These are phyloP conservation scores for Zelostemma sp. DNA, from an alignment of 1,140 invertebrate genomes.

Conservation along the genomic window DNA sequence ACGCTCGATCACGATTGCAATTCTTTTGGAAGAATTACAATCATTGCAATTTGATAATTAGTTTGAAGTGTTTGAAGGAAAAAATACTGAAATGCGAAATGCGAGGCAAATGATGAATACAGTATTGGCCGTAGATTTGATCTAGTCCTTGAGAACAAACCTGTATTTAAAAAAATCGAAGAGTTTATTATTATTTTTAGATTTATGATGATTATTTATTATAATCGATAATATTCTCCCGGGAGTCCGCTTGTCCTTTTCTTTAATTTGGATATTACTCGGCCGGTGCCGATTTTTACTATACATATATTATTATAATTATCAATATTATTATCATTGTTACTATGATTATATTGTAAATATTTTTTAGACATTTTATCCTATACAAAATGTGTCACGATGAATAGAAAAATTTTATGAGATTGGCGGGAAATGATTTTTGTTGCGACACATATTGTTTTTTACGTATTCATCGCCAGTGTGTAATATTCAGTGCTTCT, in stretches of 20 bases:
- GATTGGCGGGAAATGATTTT: too few species aligned
- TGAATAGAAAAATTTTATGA: constrained; percentile 3
- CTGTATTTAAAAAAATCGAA: constrained; percentile 62
- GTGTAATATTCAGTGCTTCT: constrained; percentile 21
- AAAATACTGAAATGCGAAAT: neutral
- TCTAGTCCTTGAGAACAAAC: constrained; percentile 67
- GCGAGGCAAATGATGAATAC: constrained; percentile 34
- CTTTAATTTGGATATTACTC: too few species aligned
- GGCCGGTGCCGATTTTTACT: too few species aligned
- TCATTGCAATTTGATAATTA: too few species aligned
- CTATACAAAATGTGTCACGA: constrained; percentile 23
- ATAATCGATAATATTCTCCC: too few species aligned
- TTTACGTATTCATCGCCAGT: constrained; percentile 22
- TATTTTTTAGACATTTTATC: constrained; percentile 45
- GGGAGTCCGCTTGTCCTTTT: too few species aligned
- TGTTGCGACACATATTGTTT: constrained; percentile 27
- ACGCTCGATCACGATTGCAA: too few species aligned
- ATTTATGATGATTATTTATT: too few species aligned
- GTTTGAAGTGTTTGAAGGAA: neutral
- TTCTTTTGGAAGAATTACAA: too few species aligned
- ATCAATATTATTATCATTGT: constrained; percentile 41
- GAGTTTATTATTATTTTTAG: constrained; percentile 63
- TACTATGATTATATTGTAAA: constrained; percentile 40
- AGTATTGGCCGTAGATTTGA: constrained; percentile 53
- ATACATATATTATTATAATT: too few species aligned